phyloP scores from a whole-genome alignment of 2,113 vertebrate species.

The Podarcis raffonei region DNA sequence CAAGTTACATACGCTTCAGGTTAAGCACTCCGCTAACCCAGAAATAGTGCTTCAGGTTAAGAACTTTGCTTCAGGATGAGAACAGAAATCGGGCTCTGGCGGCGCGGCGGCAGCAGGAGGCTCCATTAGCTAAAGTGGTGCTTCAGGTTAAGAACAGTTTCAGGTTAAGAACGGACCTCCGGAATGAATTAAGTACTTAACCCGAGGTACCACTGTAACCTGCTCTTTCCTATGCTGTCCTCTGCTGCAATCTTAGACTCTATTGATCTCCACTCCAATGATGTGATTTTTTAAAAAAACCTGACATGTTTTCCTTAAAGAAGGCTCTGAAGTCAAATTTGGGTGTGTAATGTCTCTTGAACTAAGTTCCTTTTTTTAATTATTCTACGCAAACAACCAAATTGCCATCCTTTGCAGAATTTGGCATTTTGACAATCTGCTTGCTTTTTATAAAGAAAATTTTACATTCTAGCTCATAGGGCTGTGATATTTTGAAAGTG shows the following conservation, averaged over 20 bases:
- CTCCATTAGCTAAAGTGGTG: too few species aligned
- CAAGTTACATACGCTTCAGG: too few species aligned
- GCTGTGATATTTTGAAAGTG: background rate
- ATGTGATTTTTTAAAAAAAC: background rate
- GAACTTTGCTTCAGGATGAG: too few species aligned
- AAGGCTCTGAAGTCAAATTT: background rate
- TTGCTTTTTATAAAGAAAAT: background rate
- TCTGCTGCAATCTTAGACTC: background rate
- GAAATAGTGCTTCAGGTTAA: too few species aligned
- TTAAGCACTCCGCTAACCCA: too few species aligned
- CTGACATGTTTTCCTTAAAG: background rate
- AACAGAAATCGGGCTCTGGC: too few species aligned
- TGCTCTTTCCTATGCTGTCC: background rate
- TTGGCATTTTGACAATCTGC: background rate
- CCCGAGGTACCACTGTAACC: too few species aligned
- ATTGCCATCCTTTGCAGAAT: background rate
- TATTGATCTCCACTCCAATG: too few species aligned
- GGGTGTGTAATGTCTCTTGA: background rate
- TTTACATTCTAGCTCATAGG: background rate
- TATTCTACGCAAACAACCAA: background rate
- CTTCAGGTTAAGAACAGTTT: too few species aligned
- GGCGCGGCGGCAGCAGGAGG: too few species aligned
- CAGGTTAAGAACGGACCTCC: too few species aligned
- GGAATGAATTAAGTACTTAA: too few species aligned
- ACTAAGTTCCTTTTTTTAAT: background rate